A percentile compares a stretch with the other conserved stretches of the same genome.
Conservation (phyloP, 92 coral and sea anemone species). For the Parazoanthus atlanticus region DNA sequence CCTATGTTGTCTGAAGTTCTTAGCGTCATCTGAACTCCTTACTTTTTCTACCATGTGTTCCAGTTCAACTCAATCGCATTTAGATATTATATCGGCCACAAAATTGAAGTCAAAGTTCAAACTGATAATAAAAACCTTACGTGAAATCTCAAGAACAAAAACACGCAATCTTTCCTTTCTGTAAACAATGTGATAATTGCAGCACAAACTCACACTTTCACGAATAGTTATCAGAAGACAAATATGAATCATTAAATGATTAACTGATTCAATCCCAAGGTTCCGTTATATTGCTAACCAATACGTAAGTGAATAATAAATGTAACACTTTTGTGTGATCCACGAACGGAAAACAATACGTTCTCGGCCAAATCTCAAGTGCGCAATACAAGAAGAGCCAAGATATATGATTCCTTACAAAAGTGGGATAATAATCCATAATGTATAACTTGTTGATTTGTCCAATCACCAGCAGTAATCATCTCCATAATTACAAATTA, state of each 20-base stretch:
- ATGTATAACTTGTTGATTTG: background rate
- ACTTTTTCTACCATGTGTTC: background rate
- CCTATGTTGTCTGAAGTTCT: too few relatives aligned
- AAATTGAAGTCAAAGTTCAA: slow-evolving; percentile 16
- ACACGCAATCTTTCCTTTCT: slow-evolving; percentile 1
- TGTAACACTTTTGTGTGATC: background rate
- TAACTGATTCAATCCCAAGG: too few relatives aligned
- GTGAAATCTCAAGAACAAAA: background rate
- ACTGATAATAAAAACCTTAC: background rate
- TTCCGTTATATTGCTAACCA: too few relatives aligned
- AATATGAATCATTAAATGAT: too few relatives aligned
- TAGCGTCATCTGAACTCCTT: too few relatives aligned
- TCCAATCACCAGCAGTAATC: background rate
- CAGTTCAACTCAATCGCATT: background rate
- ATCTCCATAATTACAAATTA: background rate
- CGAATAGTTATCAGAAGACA: background rate
- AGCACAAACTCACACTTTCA: background rate
- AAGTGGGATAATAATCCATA: background rate
- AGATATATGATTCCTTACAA: background rate
- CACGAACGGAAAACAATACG: background rate
- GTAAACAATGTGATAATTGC: background rate
- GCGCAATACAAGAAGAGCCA: background rate
- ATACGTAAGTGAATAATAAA: too few relatives aligned
- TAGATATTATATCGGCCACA: too few relatives aligned
- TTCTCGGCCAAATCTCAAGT: too few relatives aligned